Conservation (phyloP, 2,888 invertebrate genomes). For the Caenorhabditis zanzibari region DNA sequence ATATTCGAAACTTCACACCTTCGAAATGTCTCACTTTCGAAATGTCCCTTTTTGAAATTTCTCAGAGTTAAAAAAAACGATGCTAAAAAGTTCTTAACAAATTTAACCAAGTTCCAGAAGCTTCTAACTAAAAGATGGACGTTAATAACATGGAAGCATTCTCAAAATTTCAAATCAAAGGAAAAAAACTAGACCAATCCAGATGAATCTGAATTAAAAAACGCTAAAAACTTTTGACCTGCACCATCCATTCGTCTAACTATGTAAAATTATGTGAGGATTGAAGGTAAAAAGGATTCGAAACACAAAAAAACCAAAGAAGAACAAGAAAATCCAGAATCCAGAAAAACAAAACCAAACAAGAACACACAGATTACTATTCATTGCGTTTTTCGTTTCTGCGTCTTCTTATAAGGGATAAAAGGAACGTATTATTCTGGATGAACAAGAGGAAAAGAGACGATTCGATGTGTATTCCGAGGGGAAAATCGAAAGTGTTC, state of each 20-base stretch:
- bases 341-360: slow-evolving; percentile 18
- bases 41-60: too few species aligned
- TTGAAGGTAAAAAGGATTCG: slow-evolving; percentile 30
- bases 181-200: not conserved
- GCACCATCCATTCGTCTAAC: slow-evolving; percentile 5
- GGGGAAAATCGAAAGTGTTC: slow-evolving; percentile 53
- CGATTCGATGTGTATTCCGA: slow-evolving; percentile 36
- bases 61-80: too few species aligned
- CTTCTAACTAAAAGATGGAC: not conserved
- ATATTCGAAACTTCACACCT: too few species aligned
- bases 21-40: too few species aligned
- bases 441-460: slow-evolving; percentile 10
- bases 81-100: not conserved
- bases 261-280: slow-evolving; percentile 44
- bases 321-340: slow-evolving; percentile 7
- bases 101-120: not conserved
- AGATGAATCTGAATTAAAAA: too few species aligned
- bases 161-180: not conserved
- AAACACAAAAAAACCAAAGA: not conserved
- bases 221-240: too few species aligned
- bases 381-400: slow-evolving; percentile 1
- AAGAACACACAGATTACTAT: slow-evolving; percentile 25
- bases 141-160: not conserved
- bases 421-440: slow-evolving; percentile 33
- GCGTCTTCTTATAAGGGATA: not conserved